Evolutionary conservation across 2,113 vertebrate genomes (phyloP), one percentile per base, ranked within the genome.

Genomic region (Chaenogobius annularis): DNA sequence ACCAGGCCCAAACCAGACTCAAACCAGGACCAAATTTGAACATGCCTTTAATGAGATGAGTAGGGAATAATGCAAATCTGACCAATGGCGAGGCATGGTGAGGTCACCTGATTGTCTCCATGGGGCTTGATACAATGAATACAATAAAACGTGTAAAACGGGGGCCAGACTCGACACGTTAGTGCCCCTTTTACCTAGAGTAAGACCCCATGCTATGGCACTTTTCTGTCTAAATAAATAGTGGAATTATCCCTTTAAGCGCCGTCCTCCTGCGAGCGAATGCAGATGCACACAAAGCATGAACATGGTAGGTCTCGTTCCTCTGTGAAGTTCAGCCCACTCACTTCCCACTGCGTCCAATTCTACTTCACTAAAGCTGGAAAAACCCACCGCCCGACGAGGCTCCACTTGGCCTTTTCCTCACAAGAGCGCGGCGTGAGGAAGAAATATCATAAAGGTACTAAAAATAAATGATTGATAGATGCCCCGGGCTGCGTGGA

Each of bases 381-480:
- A 62, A 70, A 68, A 78, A 64, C 64, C 68, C 59, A 62, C 68
- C 67, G 56, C 64, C n/a, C 67, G 44, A 0, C 31, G 73, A 54
- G 59, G 56, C 44, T 44, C 48, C 35, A 55, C 62, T 65, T 66
- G 14, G 7, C 46, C 19, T 6, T 64, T 55, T 37, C 46, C 44
- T 17, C 10, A 73, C 64, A 54, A 54, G 62, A 20, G 40, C 61
- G 44, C 73, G 50, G 26, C 63, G 67, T 46, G 66, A 64, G 35
- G 61, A 40, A 43, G 52, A 35, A 76, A 81, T 78, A 77, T 43
- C 44, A 85, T 74, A 83, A 84, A 74, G 44, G 69, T 69, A 61
- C 78, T 82, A 81, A 87, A 89, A 87, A 85, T 72, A 87, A 83
- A 66, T 81, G 83, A 86, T 77, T 86, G 84, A 89, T 86, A 70